Percentiles rank a stretch among this genome's conserved stretches.
phyloP scores from a whole-genome alignment of 2,797 vertebrate species.

The Thamnophis elegans region DNA sequence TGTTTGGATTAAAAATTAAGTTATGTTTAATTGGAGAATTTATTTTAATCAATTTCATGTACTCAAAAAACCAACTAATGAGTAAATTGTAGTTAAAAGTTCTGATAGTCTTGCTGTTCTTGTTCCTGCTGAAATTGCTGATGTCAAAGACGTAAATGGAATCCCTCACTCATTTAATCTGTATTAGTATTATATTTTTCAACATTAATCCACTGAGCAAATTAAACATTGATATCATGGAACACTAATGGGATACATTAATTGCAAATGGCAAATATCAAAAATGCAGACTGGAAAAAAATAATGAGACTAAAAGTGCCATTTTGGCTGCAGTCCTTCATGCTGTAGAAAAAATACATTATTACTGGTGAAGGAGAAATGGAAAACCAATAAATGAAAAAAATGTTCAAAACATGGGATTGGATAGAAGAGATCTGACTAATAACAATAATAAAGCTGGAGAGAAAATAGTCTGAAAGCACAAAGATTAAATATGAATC shows the following conservation, averaged over 20 bases:
- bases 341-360: conserved; percentile 51
- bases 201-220: conserved; percentile 61
- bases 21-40: neutral
- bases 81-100: conserved; percentile 7
- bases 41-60: neutral
- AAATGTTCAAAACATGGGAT: conserved; percentile 46
- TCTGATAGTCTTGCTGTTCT: conserved; percentile 27
- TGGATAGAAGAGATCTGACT: conserved; percentile 28
- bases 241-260: conserved; percentile 61
- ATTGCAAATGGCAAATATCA: conserved; percentile 63
- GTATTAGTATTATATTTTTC: conserved; percentile 57
- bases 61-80: conserved; percentile 5
- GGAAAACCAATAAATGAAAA: conserved; percentile 47
- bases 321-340: conserved; percentile 58
- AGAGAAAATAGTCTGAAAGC: conserved; percentile 16
- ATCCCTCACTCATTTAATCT: conserved; percentile 56
- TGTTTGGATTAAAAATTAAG: neutral
- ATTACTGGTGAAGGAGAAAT: conserved; percentile 60
- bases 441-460: neutral
- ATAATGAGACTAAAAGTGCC: conserved; percentile 64
- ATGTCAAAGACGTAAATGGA: conserved; percentile 43
- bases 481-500: conserved; percentile 26
- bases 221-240: conserved; percentile 58
- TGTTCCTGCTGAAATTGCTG: conserved; percentile 31
- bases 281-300: conserved; percentile 56